Conservation (phyloP, 2,797 vertebrate genomes). For the Choloepus didactylus region DNA sequence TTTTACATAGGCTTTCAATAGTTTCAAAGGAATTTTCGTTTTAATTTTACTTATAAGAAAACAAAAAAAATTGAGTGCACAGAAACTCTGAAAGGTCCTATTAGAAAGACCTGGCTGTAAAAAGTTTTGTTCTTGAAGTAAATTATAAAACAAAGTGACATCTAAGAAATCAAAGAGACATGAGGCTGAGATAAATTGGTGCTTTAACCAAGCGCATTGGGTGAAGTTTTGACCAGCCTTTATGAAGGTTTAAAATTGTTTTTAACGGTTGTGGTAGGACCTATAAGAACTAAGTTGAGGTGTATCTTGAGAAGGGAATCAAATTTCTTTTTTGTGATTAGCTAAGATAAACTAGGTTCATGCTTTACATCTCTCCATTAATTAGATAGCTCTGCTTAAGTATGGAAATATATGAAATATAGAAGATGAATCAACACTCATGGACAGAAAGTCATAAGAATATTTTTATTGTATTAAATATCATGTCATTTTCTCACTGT, state of each 20-base stretch:
- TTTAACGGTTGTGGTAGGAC: not conserved
- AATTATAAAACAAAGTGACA: constrained; percentile 57
- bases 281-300: constrained; percentile 1
- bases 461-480: constrained; percentile 96
- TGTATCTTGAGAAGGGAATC: constrained; percentile 26
- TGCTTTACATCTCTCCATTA: constrained; percentile 28
- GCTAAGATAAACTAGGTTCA: constrained; percentile 49
- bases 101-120: constrained; percentile 45
- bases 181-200: not conserved
- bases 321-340: constrained; percentile 56
- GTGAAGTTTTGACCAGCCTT: not conserved
- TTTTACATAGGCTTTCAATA: not conserved
- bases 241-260: constrained; percentile 6
- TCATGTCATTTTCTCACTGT: constrained; percentile 90
- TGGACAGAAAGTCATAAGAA: constrained; percentile 91
- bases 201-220: not conserved
- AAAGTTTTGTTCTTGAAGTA: constrained; percentile 53
- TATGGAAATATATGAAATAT: constrained; percentile 57
- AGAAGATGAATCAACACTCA: constrained; percentile 67
- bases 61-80: not conserved
- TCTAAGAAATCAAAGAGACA: constrained; percentile 48
- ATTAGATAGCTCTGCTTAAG: constrained; percentile 49
- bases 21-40: constrained; percentile 25
- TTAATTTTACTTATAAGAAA: constrained; percentile 39
- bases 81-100: constrained; percentile 2